phyloP scores from a whole-genome alignment of 1,140 invertebrate genomes.

The Hormaphis cornu region DNA sequence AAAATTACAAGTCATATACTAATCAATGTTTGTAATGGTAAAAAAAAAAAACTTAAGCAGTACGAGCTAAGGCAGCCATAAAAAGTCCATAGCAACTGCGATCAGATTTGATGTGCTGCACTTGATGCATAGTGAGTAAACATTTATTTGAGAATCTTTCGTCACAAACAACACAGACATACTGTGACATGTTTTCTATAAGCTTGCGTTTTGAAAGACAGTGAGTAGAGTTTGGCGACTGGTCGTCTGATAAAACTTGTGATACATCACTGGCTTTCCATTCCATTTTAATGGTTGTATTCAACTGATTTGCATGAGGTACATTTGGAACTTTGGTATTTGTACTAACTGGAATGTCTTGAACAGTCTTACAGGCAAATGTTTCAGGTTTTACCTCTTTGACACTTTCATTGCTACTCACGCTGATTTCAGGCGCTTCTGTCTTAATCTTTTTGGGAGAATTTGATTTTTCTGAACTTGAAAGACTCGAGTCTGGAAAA shows the following conservation, averaged over 20 bases:
- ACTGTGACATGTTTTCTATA: background rate
- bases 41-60: background rate
- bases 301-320: background rate
- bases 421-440: background rate
- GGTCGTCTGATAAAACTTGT: background rate
- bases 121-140: conserved; percentile 16
- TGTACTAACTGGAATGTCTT: conserved; percentile 21
- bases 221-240: background rate
- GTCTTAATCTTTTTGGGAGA: background rate
- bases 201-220: background rate
- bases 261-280: background rate
- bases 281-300: background rate
- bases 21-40: background rate
- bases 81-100: conserved; percentile 7
- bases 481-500: background rate
- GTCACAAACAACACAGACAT: conserved; percentile 20
- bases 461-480: background rate
- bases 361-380: background rate
- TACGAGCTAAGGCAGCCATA: conserved; percentile 5
- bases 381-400: background rate
- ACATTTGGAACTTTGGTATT: background rate
- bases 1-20: background rate
- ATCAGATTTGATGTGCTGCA: conserved; percentile 9
- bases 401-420: background rate
- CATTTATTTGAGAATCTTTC: conserved; percentile 1